Base-by-base conservation (phyloP, 2,113 vertebrate species). In the Phasianus colchicus region DNA sequence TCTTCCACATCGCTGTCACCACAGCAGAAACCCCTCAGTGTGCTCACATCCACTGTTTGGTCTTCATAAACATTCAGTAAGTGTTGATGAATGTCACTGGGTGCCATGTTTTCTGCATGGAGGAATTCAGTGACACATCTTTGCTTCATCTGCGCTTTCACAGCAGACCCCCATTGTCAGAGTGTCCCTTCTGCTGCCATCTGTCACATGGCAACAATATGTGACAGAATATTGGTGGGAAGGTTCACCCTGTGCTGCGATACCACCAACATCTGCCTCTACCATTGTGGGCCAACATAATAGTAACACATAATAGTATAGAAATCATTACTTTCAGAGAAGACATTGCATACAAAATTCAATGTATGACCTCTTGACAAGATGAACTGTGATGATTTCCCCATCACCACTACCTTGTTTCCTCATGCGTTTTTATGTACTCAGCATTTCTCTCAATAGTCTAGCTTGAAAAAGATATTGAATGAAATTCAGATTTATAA, bases 341-440 rank as follows among this genome's bases (percentile, higher is more conserved):
- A 32, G 16, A 17, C 6, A 4, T 57, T 57, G 16, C 6, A 6
- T 57, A 58, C 14, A 45, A 78, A 77, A 83, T 47, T 78, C 14
- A 45, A 5, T 13, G 43, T 34, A 4, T 65, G 20, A 55, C 4
- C 16, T 86, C 55, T 73, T 83, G 25, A 36, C 42, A 42, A 72
- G 12, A 5, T 52, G 47, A 75, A 55, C 12, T 25, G 4, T 66
- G 8, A n/a, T 73, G 32, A 63, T 73, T 91, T 18, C 19, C 17
- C 5, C 21, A 3, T 17, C 11, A 6, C 4, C 4, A 3, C 6
- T 13, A 7, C 11, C 1, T 12, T 15, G 1, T n/a, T 61, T 83
- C 61, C 43, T 38, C 50, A 3, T 24, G 38, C 22, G 5, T 43
- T 65, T 88, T 82, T 55, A 50, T 12, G 2, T 43, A 61, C 5